Base-by-base conservation (phyloP, 2,113 vertebrate species). In the Ardeotis arabs region DNA sequence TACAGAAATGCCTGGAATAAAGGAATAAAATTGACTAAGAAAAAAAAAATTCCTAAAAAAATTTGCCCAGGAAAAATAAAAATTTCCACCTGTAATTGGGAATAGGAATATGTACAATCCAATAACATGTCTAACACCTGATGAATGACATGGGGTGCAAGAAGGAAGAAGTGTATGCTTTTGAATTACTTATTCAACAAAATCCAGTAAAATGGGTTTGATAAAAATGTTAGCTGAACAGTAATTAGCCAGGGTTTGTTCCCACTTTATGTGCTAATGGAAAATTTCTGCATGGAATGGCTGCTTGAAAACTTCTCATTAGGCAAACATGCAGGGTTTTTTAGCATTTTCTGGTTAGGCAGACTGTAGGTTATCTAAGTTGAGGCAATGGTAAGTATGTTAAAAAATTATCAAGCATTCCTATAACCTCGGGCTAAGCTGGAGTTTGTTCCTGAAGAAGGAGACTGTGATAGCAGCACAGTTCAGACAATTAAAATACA, bases 221-320 rank as follows among this genome's bases (percentile, higher is more conserved):
- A 74, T 33, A 59, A 86, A 63, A 63, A 52, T 0, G 1, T 21
- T 47, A 76, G 7, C n/a, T 85, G 49, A 79, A 37, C 12, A 39
- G 10, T 63, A 58, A 63, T 77, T 72, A 69, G 4, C 8, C 20
- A 37, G 14, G 13, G 14, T 69, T 84, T 91, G 4, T 47, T 89
- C 11, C 31, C 6, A 6, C 7, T 77, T 64, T 23, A n/a, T 21
- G 14, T 67, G 20, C 55, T 78, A 73, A 83, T 58, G 55, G 64
- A 82, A 59, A 79, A 95, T 89, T 86, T 95, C 79, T 93, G 63
- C 49, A 82, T 22, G 18, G 63, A 92, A 92, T n/a, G 44, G 24
- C 50, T 86, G 27, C 87, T 90, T 96, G 76, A 95, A 96, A 96
- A 91, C 14, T 50, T 82, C 39, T 92, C 64, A 84, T 95, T 96